Base-by-base conservation (phyloP, 1,140 invertebrate genomes). In the Lasioglossum albipes region DNA sequence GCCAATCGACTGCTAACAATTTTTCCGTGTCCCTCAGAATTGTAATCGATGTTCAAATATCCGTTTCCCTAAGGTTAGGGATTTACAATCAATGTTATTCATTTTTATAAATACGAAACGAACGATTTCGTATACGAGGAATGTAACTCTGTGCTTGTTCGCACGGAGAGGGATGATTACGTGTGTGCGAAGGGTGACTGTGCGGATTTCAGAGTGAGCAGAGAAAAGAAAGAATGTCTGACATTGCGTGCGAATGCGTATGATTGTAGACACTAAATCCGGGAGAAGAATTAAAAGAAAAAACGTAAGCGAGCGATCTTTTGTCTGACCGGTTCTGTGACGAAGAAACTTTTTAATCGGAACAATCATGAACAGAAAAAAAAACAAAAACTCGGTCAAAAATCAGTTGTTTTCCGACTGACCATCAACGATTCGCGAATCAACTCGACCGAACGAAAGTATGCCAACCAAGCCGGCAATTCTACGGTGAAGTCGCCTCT, bases 1-100 rank as follows among this genome's bases (percentile, higher is more conserved):
- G 71, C 71, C 71, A 67, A 75, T 45, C 6, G 45, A 68, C 75
- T 75, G 73, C 73, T 75, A 80, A 80, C 75, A 75, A 80, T 80
- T 75, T 69, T 80, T 80, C 79, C 68, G 16, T 27, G 57, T 62
- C 36, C 10, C 10, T 12, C 41, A 22, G 27, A 62, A 73, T 7
- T 36, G 54, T 31, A 41, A 59, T 45, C 69, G 36, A 52, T 68
- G 22, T 52, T 71, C 31, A 57, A 67, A 45, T 68, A 49, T 5
- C 42, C 36, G 12, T 52, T 71, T 3, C 36, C 22, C 20, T 36
- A 9, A 1, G 20, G 7, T 27, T 13, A 9, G 42, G 27, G 27
- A 54, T 70, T 5, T 10, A 54, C 65, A 18, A 22, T 59, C 20
- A 20, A 59, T 59, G 57, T 42, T 22, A 67, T 67, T 9, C 0